Conservation (phyloP, 2,113 vertebrate species). For the Siniperca chuatsi region DNA sequence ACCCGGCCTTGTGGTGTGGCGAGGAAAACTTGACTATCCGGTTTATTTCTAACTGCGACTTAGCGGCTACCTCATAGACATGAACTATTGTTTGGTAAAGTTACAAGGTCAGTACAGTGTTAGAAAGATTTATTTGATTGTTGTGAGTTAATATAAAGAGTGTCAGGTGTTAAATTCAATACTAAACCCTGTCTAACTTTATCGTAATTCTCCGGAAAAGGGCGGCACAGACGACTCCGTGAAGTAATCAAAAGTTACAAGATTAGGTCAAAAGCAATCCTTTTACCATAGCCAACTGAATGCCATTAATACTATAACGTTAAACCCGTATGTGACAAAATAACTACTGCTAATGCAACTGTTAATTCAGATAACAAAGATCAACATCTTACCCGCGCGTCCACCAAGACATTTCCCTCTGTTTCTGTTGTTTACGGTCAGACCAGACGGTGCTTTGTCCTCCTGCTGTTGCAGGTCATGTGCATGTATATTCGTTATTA, state of each 20-base stretch:
- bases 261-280: fast-evolving
- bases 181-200: background rate
- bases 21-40: constrained; percentile 12
- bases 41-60: background rate
- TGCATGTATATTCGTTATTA: background rate
- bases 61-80: fast-evolving
- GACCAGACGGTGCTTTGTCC: constrained; percentile 12
- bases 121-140: background rate
- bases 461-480: constrained; percentile 27
- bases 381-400: constrained; percentile 80
- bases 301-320: fast-evolving
- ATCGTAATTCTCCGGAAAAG: constrained; percentile 35
- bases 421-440: constrained; percentile 48
- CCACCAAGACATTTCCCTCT: constrained; percentile 84
- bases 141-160: background rate
- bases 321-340: fast-evolving
- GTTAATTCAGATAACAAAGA: background rate
- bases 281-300: background rate
- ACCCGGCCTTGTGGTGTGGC: background rate
- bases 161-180: background rate
- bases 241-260: background rate
- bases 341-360: background rate
- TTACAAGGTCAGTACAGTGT: background rate
- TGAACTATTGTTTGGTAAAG: background rate
- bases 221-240: constrained; percentile 56